Conservation (phyloP, 2,113 vertebrate genomes). For the Brienomyrus longianalis region DNA sequence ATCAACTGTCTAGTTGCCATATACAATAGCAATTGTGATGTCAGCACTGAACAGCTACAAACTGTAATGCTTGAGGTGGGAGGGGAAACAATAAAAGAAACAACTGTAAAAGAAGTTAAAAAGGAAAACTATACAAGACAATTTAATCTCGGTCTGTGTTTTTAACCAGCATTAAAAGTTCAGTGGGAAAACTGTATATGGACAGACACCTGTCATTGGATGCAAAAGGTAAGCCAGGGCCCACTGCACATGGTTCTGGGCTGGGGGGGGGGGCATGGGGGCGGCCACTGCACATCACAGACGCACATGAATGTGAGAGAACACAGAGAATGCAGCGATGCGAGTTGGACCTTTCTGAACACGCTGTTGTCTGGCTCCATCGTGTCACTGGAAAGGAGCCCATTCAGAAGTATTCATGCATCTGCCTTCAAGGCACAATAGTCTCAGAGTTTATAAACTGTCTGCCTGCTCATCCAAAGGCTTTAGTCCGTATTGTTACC, state of each 20-base stretch:
- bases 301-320: conserved; percentile 86
- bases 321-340: conserved; percentile 45
- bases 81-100: conserved; percentile 34
- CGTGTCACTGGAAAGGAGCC: conserved; percentile 93
- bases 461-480: conserved; percentile 79
- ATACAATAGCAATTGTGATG: background rate
- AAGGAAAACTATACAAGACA: background rate
- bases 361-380: conserved; percentile 92
- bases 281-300: conserved; percentile 66
- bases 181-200: background rate
- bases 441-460: conserved; percentile 88
- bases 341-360: conserved; percentile 63
- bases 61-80: conserved; percentile 47
- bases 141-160: background rate
- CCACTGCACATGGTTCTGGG: background rate
- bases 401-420: conserved; percentile 97
- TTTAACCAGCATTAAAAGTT: background rate
- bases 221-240: background rate
- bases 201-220: background rate
- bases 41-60: conserved; percentile 58
- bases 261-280: conserved; percentile 3
- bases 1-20: background rate
- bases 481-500: conserved; percentile 85
- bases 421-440: conserved; percentile 87
- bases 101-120: conserved; percentile 25